Evolutionary conservation across 2,797 vertebrate species (phyloP), one percentile per base, ranked within the genome.

Genomic region (Florisuga fusca): DNA sequence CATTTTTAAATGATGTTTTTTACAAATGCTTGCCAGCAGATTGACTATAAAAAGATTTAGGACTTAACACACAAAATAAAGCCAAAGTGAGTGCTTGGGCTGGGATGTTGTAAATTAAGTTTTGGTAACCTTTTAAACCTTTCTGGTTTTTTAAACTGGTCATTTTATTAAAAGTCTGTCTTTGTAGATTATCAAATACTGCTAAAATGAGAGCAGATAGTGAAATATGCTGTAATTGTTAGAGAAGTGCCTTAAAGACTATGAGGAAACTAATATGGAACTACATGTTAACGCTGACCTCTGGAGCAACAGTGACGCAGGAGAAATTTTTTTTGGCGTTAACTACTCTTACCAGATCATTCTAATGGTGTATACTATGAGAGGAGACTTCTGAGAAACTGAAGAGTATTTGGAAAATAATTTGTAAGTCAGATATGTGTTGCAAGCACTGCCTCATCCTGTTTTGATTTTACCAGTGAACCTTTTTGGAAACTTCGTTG

Each of bases 101-200:
- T 62, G 58, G 22, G 19, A 38, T 77, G n/a, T 61, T 89, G 26
- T 64, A 69, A 90, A 26, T 84, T 23, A 73, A 33, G n/a, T 18
- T 92, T 87, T 89, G 36, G 19, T 91, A 83, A 68, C 17, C 26
- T 93, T 92, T 68, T 68, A 74, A 89, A 75, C 46, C 26, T 96
- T 90, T 87, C 45, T 46, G 54, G 50, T 82, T 21, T 72, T 76
- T 54, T 46, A 34, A 90, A 38, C 22, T 54, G 83, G 7, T 91
- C 27, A 38, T 58, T 66, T 71, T 72, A 45, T 68, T 48, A 45
- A 45, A 73, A 55, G 36, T 1, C 21, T 66, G 5, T 63, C 16
- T 87, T 31, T 53, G 79, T 69, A 80, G 68, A 25, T 89, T 59
- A 43, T 7, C 46, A 72, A 59, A 38, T 23, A n/a, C 29, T 61